Percentiles rank a stretch among this genome's conserved stretches.
Conservation (phyloP, 2,113 vertebrate genomes). For the Seriola quinqueradiata region DNA sequence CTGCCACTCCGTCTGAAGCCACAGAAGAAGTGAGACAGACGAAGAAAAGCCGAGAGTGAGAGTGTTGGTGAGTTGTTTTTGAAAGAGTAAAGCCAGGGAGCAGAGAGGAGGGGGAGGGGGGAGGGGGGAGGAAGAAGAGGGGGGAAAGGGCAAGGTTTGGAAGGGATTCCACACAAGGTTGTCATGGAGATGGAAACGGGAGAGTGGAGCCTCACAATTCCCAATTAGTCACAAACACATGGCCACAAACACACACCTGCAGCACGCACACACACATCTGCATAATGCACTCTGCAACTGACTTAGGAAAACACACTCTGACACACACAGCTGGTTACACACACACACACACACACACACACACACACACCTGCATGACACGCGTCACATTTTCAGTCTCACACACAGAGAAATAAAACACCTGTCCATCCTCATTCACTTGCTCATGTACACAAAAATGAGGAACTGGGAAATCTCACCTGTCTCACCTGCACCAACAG, state of each 20-base stretch:
- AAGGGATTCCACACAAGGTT: conserved; percentile 75
- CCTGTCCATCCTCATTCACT: no score
- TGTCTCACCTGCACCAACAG: no score
- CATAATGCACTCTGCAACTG: conserved; percentile 38
- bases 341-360: not conserved
- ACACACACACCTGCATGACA: not conserved
- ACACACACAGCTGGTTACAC: not conserved
- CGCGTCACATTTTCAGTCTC: no score
- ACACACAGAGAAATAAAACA: no score
- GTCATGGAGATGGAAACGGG: conserved; percentile 79
- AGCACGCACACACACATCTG: conserved; percentile 58
- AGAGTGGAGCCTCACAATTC: conserved; percentile 80
- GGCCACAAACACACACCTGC: conserved; percentile 59
- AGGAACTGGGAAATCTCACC: no score
- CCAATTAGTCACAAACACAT: conserved; percentile 78
- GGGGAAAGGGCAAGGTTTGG: conserved; percentile 42
- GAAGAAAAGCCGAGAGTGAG: conserved; percentile 48
- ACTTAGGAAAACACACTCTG: not conserved
- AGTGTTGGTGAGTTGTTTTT: conserved; percentile 45
- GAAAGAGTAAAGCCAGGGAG: conserved; percentile 32
- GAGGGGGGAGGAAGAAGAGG: conserved; percentile 4
- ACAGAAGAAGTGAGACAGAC: conserved; percentile 10
- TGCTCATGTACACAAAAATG: no score
- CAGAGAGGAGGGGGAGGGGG: not conserved
- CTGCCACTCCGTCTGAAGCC: not conserved